Evolutionary conservation across 2,113 vertebrate species (phyloP), one percentile per base, ranked within the genome.

Genomic region (Chloroceryle aenea): DNA sequence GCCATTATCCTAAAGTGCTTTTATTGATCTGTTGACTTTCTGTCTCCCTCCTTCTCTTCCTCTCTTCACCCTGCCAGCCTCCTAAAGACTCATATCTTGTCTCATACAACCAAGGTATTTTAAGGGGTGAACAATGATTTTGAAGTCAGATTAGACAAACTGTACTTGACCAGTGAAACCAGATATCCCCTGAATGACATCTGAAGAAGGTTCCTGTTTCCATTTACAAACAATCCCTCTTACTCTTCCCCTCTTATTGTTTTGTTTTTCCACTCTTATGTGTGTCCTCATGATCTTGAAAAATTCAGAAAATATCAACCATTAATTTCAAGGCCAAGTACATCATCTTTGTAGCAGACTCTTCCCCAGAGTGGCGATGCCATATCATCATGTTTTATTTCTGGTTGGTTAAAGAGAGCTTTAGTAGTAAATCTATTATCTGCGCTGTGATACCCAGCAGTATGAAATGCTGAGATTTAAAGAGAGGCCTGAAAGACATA

Each of bases 1-100:
- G 97, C 97, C 98, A 98, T 98, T 98, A 98, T 96, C 96, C 97
- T 98, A 98, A 98, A 98, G 98, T 98, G 98, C 93, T 98, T 98
- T 98, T 98, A 98, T 98, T 98, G 98, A 98, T 98, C 97, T 97
- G 97, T 98, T 97, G 97, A 95, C 93, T 98, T 96, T 97, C 93
- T 80, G 96, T 97, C 97, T 98, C 96, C 95, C 77, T 97, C 94
- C 64, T 97, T 94, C 83, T 90, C 95, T 94, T 90, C 90, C 77
- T 94, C 85, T 93, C 90, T 56, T 89, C 78, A 43, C 58, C 74
- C 62, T 63, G 25, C 76, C 75, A 86, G 83, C 85, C 61, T 97
- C 64, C 93, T 83, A 68, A 88, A 95, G 78, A 75, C 85, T 97
- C 80, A 5, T 56, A 61, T 95, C 97, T 94, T 82, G 93, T 95